A percentile compares a stretch with the other conserved stretches of the same genome.
These are phyloP conservation scores for Shinisaurus crocodilurus DNA, from an alignment of 2,113 vertebrate genomes.

Conservation along the genomic window DNA sequence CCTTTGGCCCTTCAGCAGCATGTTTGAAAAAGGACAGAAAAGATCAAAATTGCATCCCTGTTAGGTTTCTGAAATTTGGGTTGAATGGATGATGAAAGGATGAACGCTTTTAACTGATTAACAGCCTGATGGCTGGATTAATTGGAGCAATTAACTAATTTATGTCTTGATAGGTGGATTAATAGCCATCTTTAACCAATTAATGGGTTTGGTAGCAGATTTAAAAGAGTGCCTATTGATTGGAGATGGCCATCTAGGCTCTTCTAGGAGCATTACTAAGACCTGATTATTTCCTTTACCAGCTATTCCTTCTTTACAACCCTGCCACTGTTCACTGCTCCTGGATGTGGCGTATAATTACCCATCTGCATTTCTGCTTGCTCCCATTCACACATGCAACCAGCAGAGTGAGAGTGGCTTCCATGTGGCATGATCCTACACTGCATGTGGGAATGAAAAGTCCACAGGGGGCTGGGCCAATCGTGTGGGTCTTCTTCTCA, in stretches of 20 bases:
- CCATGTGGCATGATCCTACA: neutral
- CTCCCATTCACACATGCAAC: neutral
- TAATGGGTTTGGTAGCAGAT: conserved; percentile 4
- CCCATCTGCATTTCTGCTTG: neutral
- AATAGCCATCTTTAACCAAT: conserved; percentile 26
- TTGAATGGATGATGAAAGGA: conserved; percentile 10
- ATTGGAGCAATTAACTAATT: conserved; percentile 30
- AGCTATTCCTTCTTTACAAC: neutral
- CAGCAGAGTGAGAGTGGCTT: too few relatives aligned
- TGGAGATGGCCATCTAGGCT: conserved; percentile 19
- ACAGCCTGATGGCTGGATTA: conserved; percentile 21
- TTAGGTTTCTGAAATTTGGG: neutral
- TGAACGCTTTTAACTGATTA: conserved; percentile 26
- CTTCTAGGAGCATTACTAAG: neutral
- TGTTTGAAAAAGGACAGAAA: neutral
- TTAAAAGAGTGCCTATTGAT: conserved; percentile 14
- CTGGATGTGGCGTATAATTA: neutral
- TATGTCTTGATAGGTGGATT: conserved; percentile 31
- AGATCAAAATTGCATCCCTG: neutral
- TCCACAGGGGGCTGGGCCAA: neutral
- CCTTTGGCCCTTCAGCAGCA: neutral
- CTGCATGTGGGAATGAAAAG: neutral
- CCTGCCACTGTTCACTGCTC: neutral
- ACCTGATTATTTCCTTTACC: neutral
- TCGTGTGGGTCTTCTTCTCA: too few relatives aligned